These are phyloP conservation scores for Perdix hodgsoniae DNA, from an alignment of 2,797 vertebrate genomes.

Conservation along the genomic window DNA sequence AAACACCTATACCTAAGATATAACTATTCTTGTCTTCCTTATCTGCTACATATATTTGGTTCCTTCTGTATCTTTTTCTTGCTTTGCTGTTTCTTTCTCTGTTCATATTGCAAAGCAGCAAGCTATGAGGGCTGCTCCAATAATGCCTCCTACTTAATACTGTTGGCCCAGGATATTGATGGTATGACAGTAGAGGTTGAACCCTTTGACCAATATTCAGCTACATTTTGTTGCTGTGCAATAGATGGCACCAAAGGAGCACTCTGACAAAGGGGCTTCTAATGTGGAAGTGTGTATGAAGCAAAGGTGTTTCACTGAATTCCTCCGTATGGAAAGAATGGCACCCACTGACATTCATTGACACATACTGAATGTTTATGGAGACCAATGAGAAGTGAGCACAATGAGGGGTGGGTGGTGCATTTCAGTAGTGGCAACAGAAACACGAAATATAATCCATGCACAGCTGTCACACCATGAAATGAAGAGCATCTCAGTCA, in stretches of 20 bases:
- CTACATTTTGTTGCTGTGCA: not conserved
- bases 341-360: not conserved
- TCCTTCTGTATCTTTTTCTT: slow-evolving; percentile 3
- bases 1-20: slow-evolving; percentile 19
- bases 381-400: not conserved
- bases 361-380: not conserved
- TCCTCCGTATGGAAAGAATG: not conserved
- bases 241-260: not conserved
- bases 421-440: not conserved
- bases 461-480: not conserved
- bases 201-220: not conserved
- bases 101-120: not conserved
- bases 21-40: not conserved
- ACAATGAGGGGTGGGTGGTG: not conserved
- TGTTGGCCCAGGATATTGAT: not conserved
- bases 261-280: not conserved
- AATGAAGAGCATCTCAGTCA: not conserved
- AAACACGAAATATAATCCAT: not conserved
- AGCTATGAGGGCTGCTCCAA: not conserved
- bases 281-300: not conserved
- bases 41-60: not conserved
- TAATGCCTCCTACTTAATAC: not conserved
- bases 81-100: slow-evolving; percentile 20
- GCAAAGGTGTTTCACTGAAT: not conserved
- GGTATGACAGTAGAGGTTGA: not conserved